phyloP scores from a whole-genome alignment of 2,888 invertebrate genomes.

The Hololepta plana region DNA sequence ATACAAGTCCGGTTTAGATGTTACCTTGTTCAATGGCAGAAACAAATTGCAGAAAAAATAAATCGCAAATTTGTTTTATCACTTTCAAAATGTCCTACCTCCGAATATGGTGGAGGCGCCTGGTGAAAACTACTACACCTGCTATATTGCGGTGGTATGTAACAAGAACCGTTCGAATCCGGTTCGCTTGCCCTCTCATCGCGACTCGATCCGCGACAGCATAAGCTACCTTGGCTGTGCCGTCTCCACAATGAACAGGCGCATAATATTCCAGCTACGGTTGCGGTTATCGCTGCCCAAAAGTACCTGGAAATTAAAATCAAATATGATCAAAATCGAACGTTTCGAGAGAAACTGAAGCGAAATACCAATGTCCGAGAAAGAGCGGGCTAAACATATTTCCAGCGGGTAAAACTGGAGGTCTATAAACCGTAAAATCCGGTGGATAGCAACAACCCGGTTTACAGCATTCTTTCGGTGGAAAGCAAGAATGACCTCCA shows the following conservation, averaged over 20 bases:
- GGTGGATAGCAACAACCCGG: conserved; percentile 35
- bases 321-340: no score
- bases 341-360: no score
- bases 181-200: conserved; percentile 49
- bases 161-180: conserved; percentile 61
- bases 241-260: conserved; percentile 48
- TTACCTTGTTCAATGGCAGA: no score
- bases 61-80: no score
- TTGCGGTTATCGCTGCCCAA: conserved; percentile 42
- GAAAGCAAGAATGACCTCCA: conserved; percentile 50
- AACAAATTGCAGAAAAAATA: no score
- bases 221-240: conserved; percentile 20
- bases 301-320: conserved; percentile 20
- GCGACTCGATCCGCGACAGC: conserved; percentile 18
- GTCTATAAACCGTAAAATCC: conserved; percentile 26
- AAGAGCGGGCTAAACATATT: conserved; percentile 44
- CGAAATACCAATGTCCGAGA: conserved; percentile 54
- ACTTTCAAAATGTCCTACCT: no score
- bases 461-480: conserved; percentile 58
- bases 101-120: conserved; percentile 69
- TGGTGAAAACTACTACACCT: conserved; percentile 70
- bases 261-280: conserved; percentile 49
- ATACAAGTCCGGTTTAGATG: conserved; percentile 71
- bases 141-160: conserved; percentile 69
- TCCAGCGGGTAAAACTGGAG: conserved; percentile 30